Evolutionary conservation across 2,888 invertebrate species (phyloP), one percentile per base, ranked within the genome.

Genomic region (Hartigia nigra): DNA sequence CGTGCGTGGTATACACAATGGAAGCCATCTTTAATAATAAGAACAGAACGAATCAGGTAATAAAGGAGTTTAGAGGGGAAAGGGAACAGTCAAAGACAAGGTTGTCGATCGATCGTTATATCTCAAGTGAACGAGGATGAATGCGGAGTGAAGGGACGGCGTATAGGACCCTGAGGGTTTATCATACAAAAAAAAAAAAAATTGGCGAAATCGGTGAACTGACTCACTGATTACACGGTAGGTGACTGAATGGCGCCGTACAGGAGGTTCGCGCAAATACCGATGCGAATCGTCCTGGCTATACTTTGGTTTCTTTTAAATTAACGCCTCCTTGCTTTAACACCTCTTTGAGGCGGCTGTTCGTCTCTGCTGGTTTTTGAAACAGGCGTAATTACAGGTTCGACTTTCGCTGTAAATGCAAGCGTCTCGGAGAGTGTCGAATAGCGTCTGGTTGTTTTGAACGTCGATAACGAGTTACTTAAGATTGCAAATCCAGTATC

Each of bases 321-420:
- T 90, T 90, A 90, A 90, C 89, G 87, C 88, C 88, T 88, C 86
- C 83, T 81, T 79, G 86, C 87, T 90, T 89, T 90, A 90, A 89
- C 89, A 89, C 90, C 89, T 89, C 87, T 87, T 89, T 88, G 85
- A 86, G 84, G 32, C 72, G 55, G 55, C 55, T 34, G 72, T 32
- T n/a, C n/a, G n/a, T n/a, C n/a, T n/a, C 32, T 34, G 72, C 72
- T 23, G 72, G 2, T 72, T 72, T 72, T 72, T 72, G 72, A 72
- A 31, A 12, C 32, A 23, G 2, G 72, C 34, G 34, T 72, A 72
- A 72, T 72, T 72, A 72, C 72, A 12, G 72, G 72, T 72, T 72
- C 23, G 23, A 14, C 31, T 72, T 72, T 72, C 31, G 32, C 34
- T 14, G 31, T 12, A 3, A 34, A 12, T 32, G 12, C 72, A 9